A percentile compares a stretch with the other conserved stretches of the same genome.
Conservation (phyloP, 2,888 invertebrate species). For the Leucophenga maculata region DNA sequence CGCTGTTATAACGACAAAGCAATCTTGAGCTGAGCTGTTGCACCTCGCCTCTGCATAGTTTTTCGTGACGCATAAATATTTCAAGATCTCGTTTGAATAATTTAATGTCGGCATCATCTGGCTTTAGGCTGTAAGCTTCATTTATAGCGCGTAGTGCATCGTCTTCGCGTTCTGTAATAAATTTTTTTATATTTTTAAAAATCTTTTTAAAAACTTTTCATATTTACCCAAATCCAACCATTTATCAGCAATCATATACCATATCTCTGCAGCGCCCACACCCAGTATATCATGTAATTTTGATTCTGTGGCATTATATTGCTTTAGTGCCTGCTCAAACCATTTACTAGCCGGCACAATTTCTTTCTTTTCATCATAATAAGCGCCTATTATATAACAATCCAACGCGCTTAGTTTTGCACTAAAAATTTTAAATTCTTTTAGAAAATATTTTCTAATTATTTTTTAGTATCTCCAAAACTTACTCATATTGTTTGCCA, state of each 20-base stretch:
- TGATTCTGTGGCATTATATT: not conserved
- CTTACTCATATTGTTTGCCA: slow-evolving; percentile 17
- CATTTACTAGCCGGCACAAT: not conserved
- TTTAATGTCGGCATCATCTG: not conserved
- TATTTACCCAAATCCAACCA: slow-evolving; percentile 4
- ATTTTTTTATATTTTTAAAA: too few species aligned
- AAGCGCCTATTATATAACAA: not conserved
- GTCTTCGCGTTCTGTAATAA: too few species aligned
- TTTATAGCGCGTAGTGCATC: not conserved
- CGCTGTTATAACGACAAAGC: slow-evolving; percentile 30
- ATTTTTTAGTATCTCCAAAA: too few species aligned
- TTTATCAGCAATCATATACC: slow-evolving; percentile 13
- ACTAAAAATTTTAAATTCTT: not conserved
- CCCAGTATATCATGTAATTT: not conserved
- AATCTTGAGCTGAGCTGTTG: slow-evolving; percentile 11
- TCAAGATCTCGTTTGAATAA: not conserved
- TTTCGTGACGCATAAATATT: slow-evolving; percentile 23
- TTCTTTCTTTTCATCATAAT: not conserved
- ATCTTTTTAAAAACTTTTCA: too few species aligned
- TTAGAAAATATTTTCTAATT: too few species aligned
- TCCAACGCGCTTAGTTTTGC: not conserved
- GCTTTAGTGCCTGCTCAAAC: not conserved
- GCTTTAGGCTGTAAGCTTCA: not conserved
- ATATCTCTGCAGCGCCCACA: not conserved
- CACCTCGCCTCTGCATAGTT: slow-evolving; percentile 30